Conservation (phyloP, 2,113 vertebrate genomes). For the Haliaeetus leucogaster region DNA sequence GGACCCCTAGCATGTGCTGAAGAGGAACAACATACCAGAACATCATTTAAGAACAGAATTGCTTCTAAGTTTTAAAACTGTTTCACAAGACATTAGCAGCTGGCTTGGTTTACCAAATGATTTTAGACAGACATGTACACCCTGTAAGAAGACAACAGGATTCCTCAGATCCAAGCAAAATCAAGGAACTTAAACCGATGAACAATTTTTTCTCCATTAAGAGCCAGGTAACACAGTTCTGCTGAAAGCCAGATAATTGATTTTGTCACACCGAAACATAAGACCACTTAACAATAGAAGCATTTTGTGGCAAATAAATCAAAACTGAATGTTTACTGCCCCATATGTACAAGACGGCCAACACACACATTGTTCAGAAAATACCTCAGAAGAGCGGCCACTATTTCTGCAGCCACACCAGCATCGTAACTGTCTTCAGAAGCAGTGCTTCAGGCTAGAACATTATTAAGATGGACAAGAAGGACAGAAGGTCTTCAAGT, state of each 20-base stretch:
- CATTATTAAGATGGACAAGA: neutral
- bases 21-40: neutral
- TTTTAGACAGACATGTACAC: rapidly evolving
- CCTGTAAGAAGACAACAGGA: neutral
- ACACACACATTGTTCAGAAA: neutral
- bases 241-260: neutral
- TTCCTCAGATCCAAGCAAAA: neutral
- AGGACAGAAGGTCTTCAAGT: neutral
- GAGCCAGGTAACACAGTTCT: neutral
- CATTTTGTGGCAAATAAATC: neutral
- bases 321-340: neutral
- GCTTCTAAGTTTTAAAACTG: neutral
- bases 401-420: neutral
- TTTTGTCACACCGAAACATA: neutral
- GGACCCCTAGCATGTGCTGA: rapidly evolving
- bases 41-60: neutral
- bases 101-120: neutral
- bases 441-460: neutral
- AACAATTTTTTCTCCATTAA: neutral
- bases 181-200: neutral
- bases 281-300: neutral
- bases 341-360: neutral
- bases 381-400: neutral
- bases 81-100: neutral
- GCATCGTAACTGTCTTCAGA: neutral